Evolutionary conservation across 2,113 vertebrate species (phyloP).

Genomic region (Leptobrachium ailaonicum): DNA sequence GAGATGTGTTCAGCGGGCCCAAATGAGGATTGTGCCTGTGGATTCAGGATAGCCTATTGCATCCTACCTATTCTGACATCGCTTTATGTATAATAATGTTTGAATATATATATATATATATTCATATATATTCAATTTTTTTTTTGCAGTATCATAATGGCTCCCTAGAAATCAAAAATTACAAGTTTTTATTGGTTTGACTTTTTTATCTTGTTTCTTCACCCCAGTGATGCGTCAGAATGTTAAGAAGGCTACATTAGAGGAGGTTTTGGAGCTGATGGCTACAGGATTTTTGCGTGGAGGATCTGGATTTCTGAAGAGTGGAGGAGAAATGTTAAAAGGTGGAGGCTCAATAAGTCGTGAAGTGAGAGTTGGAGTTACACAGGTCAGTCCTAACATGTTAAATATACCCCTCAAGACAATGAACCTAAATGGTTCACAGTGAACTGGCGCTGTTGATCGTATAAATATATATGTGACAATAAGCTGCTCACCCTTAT

Average conservation of each 20-base stretch:
- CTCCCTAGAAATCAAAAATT: too few species aligned
- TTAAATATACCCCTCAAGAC: too few species aligned
- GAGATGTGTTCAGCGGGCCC: too few species aligned
- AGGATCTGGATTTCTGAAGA: conserved; percentile 94
- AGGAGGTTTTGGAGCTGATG: conserved; percentile 97
- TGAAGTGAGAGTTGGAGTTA: conserved; percentile 97
- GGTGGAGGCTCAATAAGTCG: conserved; percentile 94
- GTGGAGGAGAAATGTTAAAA: conserved; percentile 97
- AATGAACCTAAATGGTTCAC: too few species aligned
- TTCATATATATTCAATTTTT: too few species aligned
- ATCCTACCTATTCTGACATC: too few species aligned
- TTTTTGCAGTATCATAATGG: too few species aligned
- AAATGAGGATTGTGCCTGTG: too few species aligned
- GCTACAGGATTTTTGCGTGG: conserved; percentile 94
- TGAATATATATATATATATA: not conserved
- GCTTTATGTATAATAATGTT: not conserved
- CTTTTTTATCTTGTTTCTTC: conserved; percentile 4
- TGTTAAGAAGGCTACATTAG: conserved; percentile 90
- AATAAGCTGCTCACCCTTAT: too few species aligned
- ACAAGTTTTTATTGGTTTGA: not conserved
- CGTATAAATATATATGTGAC: too few species aligned
- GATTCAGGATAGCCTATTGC: too few species aligned
- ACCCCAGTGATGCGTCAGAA: conserved; percentile 95
- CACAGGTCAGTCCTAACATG: conserved; percentile 79
- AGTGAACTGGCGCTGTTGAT: too few species aligned